Percentiles rank a stretch among this genome's conserved stretches.
Conservation (phyloP, 1,140 invertebrate genomes). For the Andrena cerasifolii region DNA sequence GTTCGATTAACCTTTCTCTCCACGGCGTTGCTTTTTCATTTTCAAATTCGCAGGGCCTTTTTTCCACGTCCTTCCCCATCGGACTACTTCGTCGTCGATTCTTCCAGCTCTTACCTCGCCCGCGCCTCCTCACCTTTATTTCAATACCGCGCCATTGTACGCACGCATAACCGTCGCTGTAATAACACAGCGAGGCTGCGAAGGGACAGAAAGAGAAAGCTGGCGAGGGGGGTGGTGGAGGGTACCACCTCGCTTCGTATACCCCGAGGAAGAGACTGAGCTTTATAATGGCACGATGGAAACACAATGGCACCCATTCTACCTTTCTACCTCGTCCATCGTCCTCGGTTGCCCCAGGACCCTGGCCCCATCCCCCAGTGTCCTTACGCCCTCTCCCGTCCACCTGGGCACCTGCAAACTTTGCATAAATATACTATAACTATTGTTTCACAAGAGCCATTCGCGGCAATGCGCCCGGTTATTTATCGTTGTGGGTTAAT, state of each 20-base stretch:
- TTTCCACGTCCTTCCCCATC: neutral
- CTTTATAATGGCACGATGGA: conserved; percentile 68
- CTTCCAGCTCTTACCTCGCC: neutral
- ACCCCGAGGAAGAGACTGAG: conserved; percentile 49
- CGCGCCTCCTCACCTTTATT: neutral
- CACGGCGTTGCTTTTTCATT: neutral
- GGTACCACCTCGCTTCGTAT: conserved; percentile 25
- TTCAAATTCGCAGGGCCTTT: conserved; percentile 1
- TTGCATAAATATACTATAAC: conserved; percentile 81
- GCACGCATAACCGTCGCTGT: conserved; percentile 6
- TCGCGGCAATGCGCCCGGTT: conserved; percentile 65
- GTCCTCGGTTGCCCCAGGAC: conserved; percentile 22
- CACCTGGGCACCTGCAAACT: conserved; percentile 74
- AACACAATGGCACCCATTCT: conserved; percentile 69
- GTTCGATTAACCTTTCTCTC: conserved; percentile 22
- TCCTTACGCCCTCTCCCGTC: conserved; percentile 34
- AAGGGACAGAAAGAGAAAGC: neutral
- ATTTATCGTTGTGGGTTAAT: conserved; percentile 79
- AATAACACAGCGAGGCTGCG: conserved; percentile 33
- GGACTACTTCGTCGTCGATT: conserved; percentile 1
- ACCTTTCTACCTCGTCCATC: conserved; percentile 27
- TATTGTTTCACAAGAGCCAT: conserved; percentile 72
- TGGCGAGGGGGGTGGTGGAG: too few species aligned
- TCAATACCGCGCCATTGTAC: conserved; percentile 17
- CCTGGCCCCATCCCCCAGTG: neutral